Evolutionary conservation across 2,113 vertebrate genomes (phyloP), one percentile per base, ranked within the genome.

Genomic region (Eulacestoma nigropectus): DNA sequence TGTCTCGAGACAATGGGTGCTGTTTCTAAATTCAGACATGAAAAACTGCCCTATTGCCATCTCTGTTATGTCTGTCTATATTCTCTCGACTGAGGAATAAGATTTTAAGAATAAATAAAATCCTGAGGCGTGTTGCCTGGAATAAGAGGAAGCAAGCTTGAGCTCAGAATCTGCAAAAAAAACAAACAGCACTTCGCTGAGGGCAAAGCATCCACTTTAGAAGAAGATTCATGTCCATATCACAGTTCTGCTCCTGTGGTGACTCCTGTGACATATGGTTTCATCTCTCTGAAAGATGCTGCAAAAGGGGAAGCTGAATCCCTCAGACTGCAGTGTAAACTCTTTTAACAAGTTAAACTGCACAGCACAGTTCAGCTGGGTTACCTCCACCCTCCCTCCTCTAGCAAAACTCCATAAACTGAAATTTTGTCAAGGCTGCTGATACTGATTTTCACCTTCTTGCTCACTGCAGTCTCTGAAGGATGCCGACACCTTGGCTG

Each of bases 321-420:
- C 39, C 35, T 87, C 37, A 23, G 37, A 6, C 3, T 23, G 56
- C 16, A 14, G 29, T 53, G 7, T 9, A 82, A 75, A 53, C 8
- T 78, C 19, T 47, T 39, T 63, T 46, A 63, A 76, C 57, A 82
- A 23, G 9, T 30, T 42, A 39, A 87, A 55, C 4, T 32, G 33
- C 0, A 3, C 0, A 0, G n/a, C 1, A 1, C 13, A 50, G 20
- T 30, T 84, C 39, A 29, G 25, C 74, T n/a, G 16, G 18, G 27
- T 39, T 73, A n/a, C 41, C 22, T 62, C 42, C 33, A 39, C 17
- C 18, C 49, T 55, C 39, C 16, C 35, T 80, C 27, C 18, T 76
- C 70, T 13, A 68, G 33, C 22, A 83, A 68, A 85, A 90, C 41
- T 73, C 72, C 42, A 10, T 63, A 64, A 82, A 72, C 17, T 5